Conservation (phyloP, 2,888 invertebrate genomes). For the Plebejus anna region DNA sequence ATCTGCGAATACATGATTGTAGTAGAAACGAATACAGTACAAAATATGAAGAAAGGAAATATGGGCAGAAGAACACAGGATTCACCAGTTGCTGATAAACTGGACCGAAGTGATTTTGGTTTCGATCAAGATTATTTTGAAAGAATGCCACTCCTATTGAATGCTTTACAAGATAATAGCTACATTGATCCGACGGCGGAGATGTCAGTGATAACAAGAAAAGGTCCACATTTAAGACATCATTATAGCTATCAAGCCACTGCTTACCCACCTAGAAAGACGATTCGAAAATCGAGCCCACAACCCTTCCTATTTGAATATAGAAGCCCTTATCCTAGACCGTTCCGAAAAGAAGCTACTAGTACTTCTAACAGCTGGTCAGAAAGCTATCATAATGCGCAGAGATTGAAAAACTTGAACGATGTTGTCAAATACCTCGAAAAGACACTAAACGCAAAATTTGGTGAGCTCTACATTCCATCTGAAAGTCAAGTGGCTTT, state of each 20-base stretch:
- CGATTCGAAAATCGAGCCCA: slow-evolving; percentile 67
- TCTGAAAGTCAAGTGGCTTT: slow-evolving; percentile 59
- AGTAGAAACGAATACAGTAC: slow-evolving; percentile 70
- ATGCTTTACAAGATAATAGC: slow-evolving; percentile 67
- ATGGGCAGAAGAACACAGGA: slow-evolving; percentile 44
- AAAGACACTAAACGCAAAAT: slow-evolving; percentile 68
- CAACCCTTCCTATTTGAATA: slow-evolving; percentile 73
- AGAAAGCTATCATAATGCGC: slow-evolving; percentile 67
- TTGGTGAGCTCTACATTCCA: slow-evolving; percentile 60
- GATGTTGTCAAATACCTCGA: slow-evolving; percentile 70
- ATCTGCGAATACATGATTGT: slow-evolving; percentile 75
- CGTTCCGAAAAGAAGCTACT: slow-evolving; percentile 58
- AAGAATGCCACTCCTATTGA: slow-evolving; percentile 72
- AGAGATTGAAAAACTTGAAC: slow-evolving; percentile 66
- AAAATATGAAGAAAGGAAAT: slow-evolving; percentile 50
- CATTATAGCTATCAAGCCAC: slow-evolving; percentile 41
- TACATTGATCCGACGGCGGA: slow-evolving; percentile 57
- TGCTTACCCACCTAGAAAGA: slow-evolving; percentile 43
- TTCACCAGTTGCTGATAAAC: slow-evolving; percentile 64
- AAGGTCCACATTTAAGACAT: slow-evolving; percentile 37
- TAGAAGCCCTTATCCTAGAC: slow-evolving; percentile 61
- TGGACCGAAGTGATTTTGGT: slow-evolving; percentile 65
- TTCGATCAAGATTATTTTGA: slow-evolving; percentile 73
- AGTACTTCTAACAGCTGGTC: slow-evolving; percentile 62
- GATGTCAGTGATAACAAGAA: slow-evolving; percentile 36